These are phyloP conservation scores for Zaprionus obscuricornis DNA, from an alignment of 2,888 invertebrate species.

Conservation along the genomic window DNA sequence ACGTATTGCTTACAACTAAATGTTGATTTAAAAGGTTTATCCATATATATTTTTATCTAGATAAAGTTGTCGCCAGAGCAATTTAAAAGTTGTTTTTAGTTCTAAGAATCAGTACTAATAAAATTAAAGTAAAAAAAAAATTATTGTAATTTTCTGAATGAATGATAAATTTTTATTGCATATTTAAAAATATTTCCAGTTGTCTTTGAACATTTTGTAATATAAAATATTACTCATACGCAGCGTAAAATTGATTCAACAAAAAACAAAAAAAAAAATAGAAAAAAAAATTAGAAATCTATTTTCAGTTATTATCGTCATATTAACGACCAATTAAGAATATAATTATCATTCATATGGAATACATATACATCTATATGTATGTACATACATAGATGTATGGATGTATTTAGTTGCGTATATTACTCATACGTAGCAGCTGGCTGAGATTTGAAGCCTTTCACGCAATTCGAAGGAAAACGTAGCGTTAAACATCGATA, in stretches of 20 bases:
- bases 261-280: not conserved
- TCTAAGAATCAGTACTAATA: too few relatives aligned
- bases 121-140: too few relatives aligned
- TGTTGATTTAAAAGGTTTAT: too few relatives aligned
- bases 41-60: too few relatives aligned
- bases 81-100: too few relatives aligned
- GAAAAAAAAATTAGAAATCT: not conserved
- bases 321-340: conserved; percentile 38
- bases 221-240: conserved; percentile 43
- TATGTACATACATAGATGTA: not conserved
- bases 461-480: conserved; percentile 39
- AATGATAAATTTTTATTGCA: too few relatives aligned
- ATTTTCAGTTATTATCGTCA: conserved; percentile 23
- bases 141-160: too few relatives aligned
- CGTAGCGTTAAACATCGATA: conserved; percentile 16
- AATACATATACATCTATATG: not conserved
- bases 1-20: too few relatives aligned
- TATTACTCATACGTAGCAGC: conserved; percentile 49
- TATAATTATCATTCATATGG: conserved; percentile 17
- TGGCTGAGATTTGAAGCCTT: conserved; percentile 30
- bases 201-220: conserved; percentile 13
- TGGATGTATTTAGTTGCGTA: conserved; percentile 1
- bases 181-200: too few relatives aligned
- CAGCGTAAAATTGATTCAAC: not conserved
- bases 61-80: too few relatives aligned